phyloP scores from a whole-genome alignment of 2,797 vertebrate species.

The Ctenopoma multispine region DNA sequence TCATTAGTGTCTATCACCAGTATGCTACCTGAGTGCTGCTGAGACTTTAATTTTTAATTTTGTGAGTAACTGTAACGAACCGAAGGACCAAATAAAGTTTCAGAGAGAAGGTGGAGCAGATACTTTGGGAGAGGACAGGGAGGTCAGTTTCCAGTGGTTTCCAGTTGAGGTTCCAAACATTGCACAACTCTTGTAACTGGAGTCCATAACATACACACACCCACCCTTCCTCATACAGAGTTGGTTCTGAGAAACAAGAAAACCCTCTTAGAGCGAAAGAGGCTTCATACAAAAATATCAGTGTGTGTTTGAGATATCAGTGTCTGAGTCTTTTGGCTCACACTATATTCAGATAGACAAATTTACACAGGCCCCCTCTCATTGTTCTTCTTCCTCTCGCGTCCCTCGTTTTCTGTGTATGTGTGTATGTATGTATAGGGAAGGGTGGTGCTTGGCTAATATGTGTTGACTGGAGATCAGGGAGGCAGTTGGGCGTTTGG shows the following conservation, averaged over 20 bases:
- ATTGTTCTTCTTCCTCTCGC: slow-evolving; percentile 6
- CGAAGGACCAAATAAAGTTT: not conserved
- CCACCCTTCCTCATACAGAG: slow-evolving; percentile 22
- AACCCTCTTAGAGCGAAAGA: slow-evolving; percentile 21
- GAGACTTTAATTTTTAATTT: not conserved
- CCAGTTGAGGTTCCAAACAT: slow-evolving; percentile 61
- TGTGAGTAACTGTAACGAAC: not conserved
- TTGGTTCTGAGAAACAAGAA: slow-evolving; percentile 20
- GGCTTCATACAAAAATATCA: not conserved
- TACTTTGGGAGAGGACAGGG: slow-evolving; percentile 26
- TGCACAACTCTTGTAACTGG: slow-evolving; percentile 71
- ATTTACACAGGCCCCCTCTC: slow-evolving; percentile 4
- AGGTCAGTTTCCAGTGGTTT: slow-evolving; percentile 63
- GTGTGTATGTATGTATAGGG: not conserved
- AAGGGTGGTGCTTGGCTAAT: slow-evolving; percentile 50
- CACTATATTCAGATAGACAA: slow-evolving; percentile 27
- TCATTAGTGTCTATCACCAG: not conserved
- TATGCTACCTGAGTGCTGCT: not conserved
- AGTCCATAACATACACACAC: slow-evolving; percentile 42
- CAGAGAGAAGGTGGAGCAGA: slow-evolving; percentile 15
- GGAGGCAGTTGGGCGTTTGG: slow-evolving; percentile 8
- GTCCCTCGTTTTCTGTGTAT: slow-evolving; percentile 8
- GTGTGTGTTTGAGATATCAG: slow-evolving; percentile 8
- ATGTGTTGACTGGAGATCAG: slow-evolving; percentile 51
- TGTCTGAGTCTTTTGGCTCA: slow-evolving; percentile 6